Evolutionary conservation across 2,113 vertebrate genomes (phyloP), one percentile per base, ranked within the genome.

Genomic region (Corydoras maculifer): DNA sequence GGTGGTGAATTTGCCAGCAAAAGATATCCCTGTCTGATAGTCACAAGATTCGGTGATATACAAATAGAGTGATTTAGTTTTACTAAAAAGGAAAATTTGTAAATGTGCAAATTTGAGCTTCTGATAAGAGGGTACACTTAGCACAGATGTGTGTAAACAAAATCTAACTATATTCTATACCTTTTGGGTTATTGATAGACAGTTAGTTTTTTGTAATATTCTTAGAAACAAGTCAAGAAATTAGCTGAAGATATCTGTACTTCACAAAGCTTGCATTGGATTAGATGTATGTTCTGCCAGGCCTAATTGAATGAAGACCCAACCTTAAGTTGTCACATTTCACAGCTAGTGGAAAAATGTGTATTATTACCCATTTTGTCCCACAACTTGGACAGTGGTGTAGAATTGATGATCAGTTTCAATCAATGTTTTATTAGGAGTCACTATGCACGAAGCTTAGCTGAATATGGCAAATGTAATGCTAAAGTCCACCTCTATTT

Each of bases 401-500:
- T 94, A 93, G 92, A 97, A 93, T 89, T 88, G 89, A 92, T 93
- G 91, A 97, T 92, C 89, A 94, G 93, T 91, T 75, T 75, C 92
- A 93, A 92, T 95, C 94, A 95, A 96, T 84, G 84, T 99, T 79
- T 97, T 97, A 94, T 92, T 96, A 96, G 93, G 91, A 96, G 91
- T 97, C 96, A 98, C 96, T 97, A 97, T 97, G 95, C 96, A 99
- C 94, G 94, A 92, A 97, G 91, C 93, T 98, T 95, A 94, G 94
- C 95, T 98, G 93, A 95, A 97, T 92, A 94, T 95, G 92, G 91
- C 91, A 91, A 97, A 94, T 97, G 92, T 98, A 96, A 94, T 76
- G 93, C 90, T 68, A 65, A 94, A 92, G 90, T 96, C 94, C 95
- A 96, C 93, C 93, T 94, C 93, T 99, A 97, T 99, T 98, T 98